Base-by-base conservation (phyloP, 2,797 vertebrate species). In the Sebastolobus alascanus region DNA sequence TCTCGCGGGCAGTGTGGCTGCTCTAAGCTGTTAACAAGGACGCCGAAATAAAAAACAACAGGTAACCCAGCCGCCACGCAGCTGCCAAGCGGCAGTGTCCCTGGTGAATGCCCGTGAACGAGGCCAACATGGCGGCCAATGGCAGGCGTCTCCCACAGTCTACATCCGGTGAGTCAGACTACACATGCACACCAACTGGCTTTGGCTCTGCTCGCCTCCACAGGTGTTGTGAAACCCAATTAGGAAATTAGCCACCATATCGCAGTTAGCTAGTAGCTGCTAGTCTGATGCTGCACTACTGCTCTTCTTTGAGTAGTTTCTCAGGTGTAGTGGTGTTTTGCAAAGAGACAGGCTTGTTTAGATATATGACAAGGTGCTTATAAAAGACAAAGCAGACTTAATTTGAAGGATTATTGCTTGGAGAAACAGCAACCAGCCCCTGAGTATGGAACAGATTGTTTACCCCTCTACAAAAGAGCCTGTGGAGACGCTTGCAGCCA, bases 201-300 rank as follows among this genome's bases (percentile, higher is more conserved):
- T 43, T 43, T 43, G 13, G 40, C 40, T 43, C 40, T 70, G 14
- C 46, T 13, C 10, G 1, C 31, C 10, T 69, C 33, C 8, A 64
- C 54, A 77, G 38, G 56, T 73, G 59, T 46, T 69, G 8, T 50
- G 3, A 58, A 68, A 56, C 59, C 38, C 18, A 67, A 56, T 68
- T 38, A 68, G n/a, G 33, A 55, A 75, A 29, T 10, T 63, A 58
- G 73, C 61, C 81, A 79, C 69, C 52, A 6, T 84, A 5, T 2
- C 31, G 25, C 40, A 43, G 66, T 20, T 27, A 66, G 31, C 31
- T 9, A 40, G 27, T 3, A 18, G 33, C 58, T 68, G 38, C 29
- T 7, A 3, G 22, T 58, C 27, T 59, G 59, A 56, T 35, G 35
- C n/a, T 70, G 10, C 33, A 52, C 8, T 22, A 0, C 14, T 55